A percentile compares a stretch with the other conserved stretches of the same genome.
Conservation (phyloP, 2,797 vertebrate genomes). For the Hydrolagus colliei region DNA sequence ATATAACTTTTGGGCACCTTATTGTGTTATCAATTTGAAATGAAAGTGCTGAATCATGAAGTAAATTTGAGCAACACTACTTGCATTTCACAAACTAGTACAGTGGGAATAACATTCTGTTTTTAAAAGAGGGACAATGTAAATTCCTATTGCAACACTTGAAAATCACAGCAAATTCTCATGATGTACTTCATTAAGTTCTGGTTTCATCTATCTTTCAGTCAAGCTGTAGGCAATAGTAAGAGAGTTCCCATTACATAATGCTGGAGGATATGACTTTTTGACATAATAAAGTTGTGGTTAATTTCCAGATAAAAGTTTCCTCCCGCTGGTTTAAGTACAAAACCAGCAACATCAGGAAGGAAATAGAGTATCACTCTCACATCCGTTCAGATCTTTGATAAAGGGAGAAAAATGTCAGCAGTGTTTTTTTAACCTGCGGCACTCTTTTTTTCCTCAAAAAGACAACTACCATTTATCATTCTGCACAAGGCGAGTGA, state of each 20-base stretch:
- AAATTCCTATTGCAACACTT: no score
- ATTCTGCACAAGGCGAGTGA: not conserved
- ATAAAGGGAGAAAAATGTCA: not conserved
- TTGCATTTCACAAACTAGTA: no score
- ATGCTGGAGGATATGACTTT: not conserved
- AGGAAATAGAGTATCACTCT: conserved; percentile 10
- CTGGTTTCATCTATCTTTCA: not conserved
- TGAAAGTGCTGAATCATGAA: no score
- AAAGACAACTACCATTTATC: conserved; percentile 14
- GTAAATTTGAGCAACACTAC: no score
- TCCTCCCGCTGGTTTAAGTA: conserved; percentile 8
- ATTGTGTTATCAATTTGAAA: no score
- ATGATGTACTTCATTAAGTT: no score
- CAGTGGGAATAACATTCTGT: no score
- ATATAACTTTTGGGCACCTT: no score
- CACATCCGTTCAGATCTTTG: conserved; percentile 10
- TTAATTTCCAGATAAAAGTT: conserved; percentile 21
- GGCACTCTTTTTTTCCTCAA: not conserved
- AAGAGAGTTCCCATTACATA: not conserved
- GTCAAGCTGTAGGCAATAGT: no score
- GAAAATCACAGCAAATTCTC: no score
- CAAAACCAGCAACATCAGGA: conserved; percentile 21
- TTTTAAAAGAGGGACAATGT: no score
- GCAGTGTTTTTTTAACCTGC: not conserved
- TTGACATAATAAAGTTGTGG: not conserved